A percentile compares a stretch with the other conserved stretches of the same genome.
These are phyloP conservation scores for Hassar affinis DNA, from an alignment of 2,113 vertebrate species.

Conservation along the genomic window DNA sequence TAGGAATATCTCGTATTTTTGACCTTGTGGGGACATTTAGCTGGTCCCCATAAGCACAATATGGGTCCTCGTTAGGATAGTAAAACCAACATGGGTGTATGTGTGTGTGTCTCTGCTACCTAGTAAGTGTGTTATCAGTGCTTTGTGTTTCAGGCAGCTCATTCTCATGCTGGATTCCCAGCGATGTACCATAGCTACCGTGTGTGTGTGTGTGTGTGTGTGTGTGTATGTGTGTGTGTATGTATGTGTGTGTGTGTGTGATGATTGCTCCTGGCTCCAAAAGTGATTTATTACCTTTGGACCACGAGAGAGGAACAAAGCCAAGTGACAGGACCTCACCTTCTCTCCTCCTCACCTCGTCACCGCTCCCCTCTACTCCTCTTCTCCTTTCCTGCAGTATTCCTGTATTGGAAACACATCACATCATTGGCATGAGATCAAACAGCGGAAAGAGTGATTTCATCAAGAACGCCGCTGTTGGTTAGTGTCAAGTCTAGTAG, in stretches of 20 bases:
- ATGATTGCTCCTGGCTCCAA: conserved; percentile 62
- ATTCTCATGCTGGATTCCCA: neutral
- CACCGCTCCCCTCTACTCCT: neutral
- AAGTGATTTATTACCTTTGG: conserved; percentile 62
- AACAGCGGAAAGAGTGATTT: conserved; percentile 70
- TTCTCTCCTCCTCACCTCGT: conserved; percentile 12
- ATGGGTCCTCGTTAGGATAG: neutral
- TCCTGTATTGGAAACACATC: conserved; percentile 48
- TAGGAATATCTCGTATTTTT: too few relatives aligned
- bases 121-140: conserved; percentile 1
- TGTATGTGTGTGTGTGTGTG: conserved; percentile 34
- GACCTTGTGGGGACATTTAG: neutral
- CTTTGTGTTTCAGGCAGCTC: neutral
- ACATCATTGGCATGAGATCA: conserved; percentile 60
- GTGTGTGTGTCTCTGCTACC: neutral
- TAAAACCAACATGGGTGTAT: neutral
- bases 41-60: too few relatives aligned
- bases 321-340: conserved; percentile 48
- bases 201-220: conserved; percentile 29
- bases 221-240: conserved; percentile 25
- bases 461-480: conserved; percentile 54
- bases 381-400: neutral
- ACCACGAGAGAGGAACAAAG: conserved; percentile 55
- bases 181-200: conserved; percentile 5
- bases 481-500: conserved; percentile 60